Evolutionary conservation across 2,113 vertebrate species (phyloP).

Genomic region (Panthera tigris): DNA sequence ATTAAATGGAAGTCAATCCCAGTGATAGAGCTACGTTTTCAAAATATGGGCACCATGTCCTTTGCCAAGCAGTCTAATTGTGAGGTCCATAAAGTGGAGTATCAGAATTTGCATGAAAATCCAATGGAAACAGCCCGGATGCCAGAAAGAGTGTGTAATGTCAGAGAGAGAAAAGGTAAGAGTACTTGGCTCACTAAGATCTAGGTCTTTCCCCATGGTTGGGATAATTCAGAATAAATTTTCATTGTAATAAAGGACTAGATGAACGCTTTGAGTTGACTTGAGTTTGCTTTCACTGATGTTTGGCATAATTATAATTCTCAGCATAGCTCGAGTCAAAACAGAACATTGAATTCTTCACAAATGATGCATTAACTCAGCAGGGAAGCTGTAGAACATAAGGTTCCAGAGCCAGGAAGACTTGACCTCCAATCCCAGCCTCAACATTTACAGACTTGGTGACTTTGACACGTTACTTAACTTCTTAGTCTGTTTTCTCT

Average conservation of each 20-base stretch:
- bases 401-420: background rate
- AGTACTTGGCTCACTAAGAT: background rate
- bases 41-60: background rate
- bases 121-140: background rate
- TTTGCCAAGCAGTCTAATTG: background rate
- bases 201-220: background rate
- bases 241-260: background rate
- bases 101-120: background rate
- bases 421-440: background rate
- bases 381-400: background rate
- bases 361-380: background rate
- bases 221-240: background rate
- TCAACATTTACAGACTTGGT: background rate
- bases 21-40: background rate
- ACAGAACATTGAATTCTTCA: background rate
- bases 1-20: background rate
- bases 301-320: background rate
- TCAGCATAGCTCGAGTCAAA: background rate
- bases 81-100: background rate
- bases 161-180: background rate
- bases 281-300: background rate
- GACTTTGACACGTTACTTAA: background rate
- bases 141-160: background rate
- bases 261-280: background rate
- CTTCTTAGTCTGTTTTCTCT: background rate